Percentiles rank a stretch among this genome's conserved stretches.
These are phyloP conservation scores for Tragelaphus imberbis DNA, from an alignment of 2,113 vertebrate species.

Conservation along the genomic window DNA sequence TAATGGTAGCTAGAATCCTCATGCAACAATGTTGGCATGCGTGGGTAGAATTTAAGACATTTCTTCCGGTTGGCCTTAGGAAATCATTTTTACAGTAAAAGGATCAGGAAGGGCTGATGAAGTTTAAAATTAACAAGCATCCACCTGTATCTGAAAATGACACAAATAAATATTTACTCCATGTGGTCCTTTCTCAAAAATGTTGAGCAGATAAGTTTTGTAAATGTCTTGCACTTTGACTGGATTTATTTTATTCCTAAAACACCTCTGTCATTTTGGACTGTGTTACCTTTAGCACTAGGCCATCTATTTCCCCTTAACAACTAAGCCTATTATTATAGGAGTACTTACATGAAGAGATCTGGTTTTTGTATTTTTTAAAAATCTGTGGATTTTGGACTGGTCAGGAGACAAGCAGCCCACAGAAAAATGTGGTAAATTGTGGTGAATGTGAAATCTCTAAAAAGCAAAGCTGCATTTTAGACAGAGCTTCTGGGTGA, in stretches of 20 bases:
- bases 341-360: conserved; percentile 40
- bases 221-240: not conserved
- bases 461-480: not conserved
- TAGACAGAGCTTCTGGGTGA: not conserved
- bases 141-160: not conserved
- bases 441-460: not conserved
- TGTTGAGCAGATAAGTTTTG: not conserved
- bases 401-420: conserved; percentile 30
- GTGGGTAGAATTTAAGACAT: conserved; percentile 18
- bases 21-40: conserved; percentile 52
- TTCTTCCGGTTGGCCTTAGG: conserved; percentile 29
- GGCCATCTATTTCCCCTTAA: conserved; percentile 19
- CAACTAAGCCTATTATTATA: conserved; percentile 25
- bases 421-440: not conserved
- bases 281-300: conserved; percentile 51
- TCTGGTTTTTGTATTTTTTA: conserved; percentile 15
- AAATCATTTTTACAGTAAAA: conserved; percentile 33
- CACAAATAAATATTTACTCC: not conserved
- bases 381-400: conserved; percentile 52
- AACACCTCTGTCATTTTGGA: conserved; percentile 25
- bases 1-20: conserved; percentile 54
- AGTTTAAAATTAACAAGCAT: conserved; percentile 2
- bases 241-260: conserved; percentile 56
- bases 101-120: not conserved
- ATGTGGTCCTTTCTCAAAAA: not conserved